A percentile compares a stretch with the other conserved stretches of the same genome.
Evolutionary conservation across 2,888 invertebrate genomes (phyloP).

Genomic region (Hoplodrina ambigua): DNA sequence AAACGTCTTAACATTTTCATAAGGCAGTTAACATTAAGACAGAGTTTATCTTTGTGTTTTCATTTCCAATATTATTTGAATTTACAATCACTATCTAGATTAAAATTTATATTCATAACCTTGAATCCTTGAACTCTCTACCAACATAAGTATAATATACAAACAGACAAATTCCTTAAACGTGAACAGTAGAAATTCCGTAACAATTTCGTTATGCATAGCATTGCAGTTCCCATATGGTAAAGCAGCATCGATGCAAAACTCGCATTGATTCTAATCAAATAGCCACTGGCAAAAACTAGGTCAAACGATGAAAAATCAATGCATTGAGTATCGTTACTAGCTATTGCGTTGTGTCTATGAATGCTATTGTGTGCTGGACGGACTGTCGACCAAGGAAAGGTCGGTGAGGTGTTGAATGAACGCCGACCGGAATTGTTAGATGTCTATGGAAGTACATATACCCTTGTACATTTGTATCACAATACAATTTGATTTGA

Average conservation of each 20-base stretch:
- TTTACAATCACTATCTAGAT: too few species aligned
- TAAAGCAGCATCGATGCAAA: conserved; percentile 35
- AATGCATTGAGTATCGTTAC: conserved; percentile 39
- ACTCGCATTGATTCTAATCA: conserved; percentile 52
- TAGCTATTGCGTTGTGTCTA: conserved; percentile 18
- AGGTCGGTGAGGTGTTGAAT: conserved; percentile 42
- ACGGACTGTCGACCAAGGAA: conserved; percentile 12
- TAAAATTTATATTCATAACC: too few species aligned
- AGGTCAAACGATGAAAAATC: conserved; percentile 57
- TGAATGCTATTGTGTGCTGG: conserved; percentile 41
- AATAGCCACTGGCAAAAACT: conserved; percentile 53
- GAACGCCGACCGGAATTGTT: background rate
- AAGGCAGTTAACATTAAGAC: too few species aligned
- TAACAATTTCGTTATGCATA: conserved; percentile 23
- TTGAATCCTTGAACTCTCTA: too few species aligned
- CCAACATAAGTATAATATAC: background rate
- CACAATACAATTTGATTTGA: conserved; percentile 13
- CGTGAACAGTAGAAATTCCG: conserved; percentile 24
- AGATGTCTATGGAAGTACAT: conserved; percentile 4
- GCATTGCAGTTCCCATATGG: conserved; percentile 33
- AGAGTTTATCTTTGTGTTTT: background rate
- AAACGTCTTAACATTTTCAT: too few species aligned
- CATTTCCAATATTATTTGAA: background rate
- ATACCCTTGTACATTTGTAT: background rate
- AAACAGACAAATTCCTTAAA: conserved; percentile 31